These are phyloP conservation scores for Phoxinus dragarum DNA, from an alignment of 2,797 vertebrate species.

Conservation along the genomic window DNA sequence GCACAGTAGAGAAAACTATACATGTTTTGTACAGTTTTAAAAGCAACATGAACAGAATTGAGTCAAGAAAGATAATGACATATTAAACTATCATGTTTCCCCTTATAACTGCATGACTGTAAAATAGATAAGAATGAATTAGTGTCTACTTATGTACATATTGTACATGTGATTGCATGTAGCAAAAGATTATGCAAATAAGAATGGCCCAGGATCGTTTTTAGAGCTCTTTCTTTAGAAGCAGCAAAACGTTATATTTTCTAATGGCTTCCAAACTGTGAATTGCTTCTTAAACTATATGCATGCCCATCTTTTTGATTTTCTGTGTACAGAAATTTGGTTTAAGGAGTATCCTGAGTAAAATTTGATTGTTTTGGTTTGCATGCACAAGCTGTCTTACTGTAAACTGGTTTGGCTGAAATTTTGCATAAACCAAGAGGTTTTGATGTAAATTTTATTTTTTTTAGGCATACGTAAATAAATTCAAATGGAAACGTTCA, in stretches of 20 bases:
- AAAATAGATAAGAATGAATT: slow-evolving; percentile 16
- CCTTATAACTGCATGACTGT: background rate
- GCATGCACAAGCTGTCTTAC: background rate
- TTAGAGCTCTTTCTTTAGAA: background rate
- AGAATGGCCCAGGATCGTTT: background rate
- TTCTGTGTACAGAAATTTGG: background rate
- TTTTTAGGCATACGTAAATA: slow-evolving; percentile 1
- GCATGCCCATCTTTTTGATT: background rate
- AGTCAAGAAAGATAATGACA: background rate
- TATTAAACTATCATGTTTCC: background rate
- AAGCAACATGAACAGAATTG: background rate
- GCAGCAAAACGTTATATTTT: background rate
- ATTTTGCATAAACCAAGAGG: background rate
- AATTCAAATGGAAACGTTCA: background rate
- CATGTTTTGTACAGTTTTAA: background rate
- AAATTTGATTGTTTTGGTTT: background rate
- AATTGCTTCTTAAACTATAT: background rate
- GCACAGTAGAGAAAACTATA: slow-evolving; percentile 17
- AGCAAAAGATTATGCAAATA: slow-evolving; percentile 3
- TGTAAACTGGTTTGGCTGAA: background rate
- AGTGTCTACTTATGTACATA: slow-evolving; percentile 16
- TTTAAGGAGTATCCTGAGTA: background rate
- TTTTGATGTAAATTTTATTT: background rate
- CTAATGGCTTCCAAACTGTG: background rate
- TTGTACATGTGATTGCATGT: slow-evolving; percentile 23